A percentile compares a stretch with the other conserved stretches of the same genome.
Conservation (phyloP, 2,888 invertebrate species). For the Gasteruption jaculator region DNA sequence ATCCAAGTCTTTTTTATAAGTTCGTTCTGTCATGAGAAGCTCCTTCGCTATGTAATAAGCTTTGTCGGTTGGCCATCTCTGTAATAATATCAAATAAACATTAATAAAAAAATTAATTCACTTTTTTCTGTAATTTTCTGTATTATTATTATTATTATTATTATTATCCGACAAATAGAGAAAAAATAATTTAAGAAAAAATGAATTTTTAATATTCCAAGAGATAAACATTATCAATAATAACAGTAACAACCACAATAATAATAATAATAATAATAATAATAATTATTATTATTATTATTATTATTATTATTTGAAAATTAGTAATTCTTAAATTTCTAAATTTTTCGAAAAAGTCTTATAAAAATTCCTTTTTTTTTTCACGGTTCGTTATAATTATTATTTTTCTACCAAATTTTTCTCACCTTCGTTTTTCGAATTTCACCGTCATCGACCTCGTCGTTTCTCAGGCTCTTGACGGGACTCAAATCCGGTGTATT, state of each 20-base stretch:
- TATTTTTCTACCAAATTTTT: neutral
- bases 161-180: too few relatives aligned
- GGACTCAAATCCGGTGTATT: conserved; percentile 46
- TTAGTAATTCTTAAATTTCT: neutral
- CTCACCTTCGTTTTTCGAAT: conserved; percentile 34
- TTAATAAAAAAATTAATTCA: too few relatives aligned
- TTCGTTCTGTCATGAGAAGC: conserved; percentile 91
- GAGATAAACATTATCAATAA: neutral
- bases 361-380: conserved; percentile 7
- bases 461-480: conserved; percentile 40
- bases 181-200: too few relatives aligned
- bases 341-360: conserved; percentile 1
- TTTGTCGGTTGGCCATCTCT: conserved; percentile 66
- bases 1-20: conserved; percentile 91
- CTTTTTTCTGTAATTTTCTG: too few relatives aligned
- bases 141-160: too few relatives aligned
- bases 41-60: conserved; percentile 87
- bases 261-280: too few relatives aligned
- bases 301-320: too few relatives aligned
- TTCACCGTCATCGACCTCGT: conserved; percentile 35
- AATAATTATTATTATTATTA: too few relatives aligned
- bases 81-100: conserved; percentile 32
- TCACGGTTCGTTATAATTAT: neutral
- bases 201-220: neutral
- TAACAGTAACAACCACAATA: too few relatives aligned